Base-by-base conservation (phyloP, 2,797 vertebrate genomes). In the Catharus ustulatus region DNA sequence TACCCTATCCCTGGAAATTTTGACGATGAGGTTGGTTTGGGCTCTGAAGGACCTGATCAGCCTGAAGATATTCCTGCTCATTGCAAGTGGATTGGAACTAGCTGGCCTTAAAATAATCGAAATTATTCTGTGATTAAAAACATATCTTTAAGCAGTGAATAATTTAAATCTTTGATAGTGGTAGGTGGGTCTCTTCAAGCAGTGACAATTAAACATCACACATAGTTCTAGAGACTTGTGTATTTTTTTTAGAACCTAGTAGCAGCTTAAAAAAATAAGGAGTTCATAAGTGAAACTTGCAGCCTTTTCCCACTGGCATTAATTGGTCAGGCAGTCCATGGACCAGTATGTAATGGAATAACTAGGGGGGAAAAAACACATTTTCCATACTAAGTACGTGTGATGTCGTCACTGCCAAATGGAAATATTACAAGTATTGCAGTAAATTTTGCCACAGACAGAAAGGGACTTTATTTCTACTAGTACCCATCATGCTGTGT, bases 371-470 rank as follows among this genome's bases (percentile, higher is more conserved):
- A 0, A 29, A 89, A 51, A 22, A 1, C 32, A 54, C 32, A 80
- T 89, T 90, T 95, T 93, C 75, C 68, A 15, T 55, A 29, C 13
- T 30, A 76, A 45, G 14, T 74, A 40, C 61, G 32, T 83, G 57
- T 87, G 91, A 92, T 74, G 48, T 87, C 74, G 16, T 38, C 63
- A 52, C 55, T 69, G 23, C 59, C 77, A 68, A 84, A 88, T 51
- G 52, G 55, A 92, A 93, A 52, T 89, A 67, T 63, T 84, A 74
- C 12, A 77, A 80, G 58, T 67, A 76, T 71, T 89, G 57, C 76
- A 80, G 54, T 87, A 77, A 92, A 77, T 85, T 96, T 77, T 87
- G 21, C 40, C 62, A n/a, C 62, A 87, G 61, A 67, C 40, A 87
- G 49, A 89, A n/a, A 45, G 67, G 49, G 23, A 67, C 55, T 80